phyloP scores from a whole-genome alignment of 2,113 vertebrate genomes.

The Trichechus manatus region DNA sequence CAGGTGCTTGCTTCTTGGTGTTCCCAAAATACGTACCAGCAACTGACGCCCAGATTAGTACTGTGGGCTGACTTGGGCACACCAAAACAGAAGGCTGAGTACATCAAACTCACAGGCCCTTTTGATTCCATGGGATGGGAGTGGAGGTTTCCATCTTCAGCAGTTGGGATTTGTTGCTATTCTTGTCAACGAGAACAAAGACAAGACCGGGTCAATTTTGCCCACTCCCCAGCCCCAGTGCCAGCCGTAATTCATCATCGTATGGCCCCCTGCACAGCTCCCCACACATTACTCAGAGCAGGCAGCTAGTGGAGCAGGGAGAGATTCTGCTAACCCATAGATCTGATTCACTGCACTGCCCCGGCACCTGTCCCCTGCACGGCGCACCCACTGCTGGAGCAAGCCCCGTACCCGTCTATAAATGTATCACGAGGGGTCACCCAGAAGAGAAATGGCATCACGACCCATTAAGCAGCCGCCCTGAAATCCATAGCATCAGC shows the following conservation, averaged over 20 bases:
- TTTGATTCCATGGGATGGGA: neutral
- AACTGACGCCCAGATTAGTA: neutral
- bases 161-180: neutral
- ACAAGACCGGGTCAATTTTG: neutral
- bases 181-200: conserved; percentile 22
- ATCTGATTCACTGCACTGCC: neutral
- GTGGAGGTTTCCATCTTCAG: neutral
- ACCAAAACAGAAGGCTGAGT: neutral
- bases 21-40: neutral
- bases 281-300: neutral
- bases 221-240: neutral
- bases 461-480: conserved; percentile 7
- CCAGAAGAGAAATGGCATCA: conserved; percentile 10
- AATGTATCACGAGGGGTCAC: neutral
- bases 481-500: neutral
- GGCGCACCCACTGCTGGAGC: neutral
- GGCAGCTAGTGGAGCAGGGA: neutral
- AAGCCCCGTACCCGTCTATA: neutral
- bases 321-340: neutral
- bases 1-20: neutral
- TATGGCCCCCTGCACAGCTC: neutral
- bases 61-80: neutral
- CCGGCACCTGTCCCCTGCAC: neutral
- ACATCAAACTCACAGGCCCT: neutral
- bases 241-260: neutral